phyloP scores from a whole-genome alignment of 2,113 vertebrate genomes.

The Brachypteracias leptosomus region DNA sequence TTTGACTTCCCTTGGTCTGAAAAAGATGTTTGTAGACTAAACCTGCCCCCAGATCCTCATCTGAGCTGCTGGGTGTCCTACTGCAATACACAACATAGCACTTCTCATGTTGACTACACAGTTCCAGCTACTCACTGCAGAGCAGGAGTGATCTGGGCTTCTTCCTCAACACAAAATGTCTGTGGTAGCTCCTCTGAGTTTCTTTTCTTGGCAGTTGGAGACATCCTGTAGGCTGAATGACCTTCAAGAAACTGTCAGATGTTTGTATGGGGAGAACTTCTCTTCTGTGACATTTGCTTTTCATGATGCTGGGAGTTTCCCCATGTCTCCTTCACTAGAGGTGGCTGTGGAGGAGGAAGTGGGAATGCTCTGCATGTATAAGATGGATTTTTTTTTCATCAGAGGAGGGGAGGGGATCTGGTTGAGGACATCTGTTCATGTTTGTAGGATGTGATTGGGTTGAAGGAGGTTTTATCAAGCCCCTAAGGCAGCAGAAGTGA shows the following conservation, averaged over 20 bases:
- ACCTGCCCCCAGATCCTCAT: no score
- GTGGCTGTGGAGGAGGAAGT: not conserved
- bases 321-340: not conserved
- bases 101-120: not conserved
- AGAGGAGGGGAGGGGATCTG: not conserved
- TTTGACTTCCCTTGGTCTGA: not conserved
- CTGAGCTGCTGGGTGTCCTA: not conserved
- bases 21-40: not conserved
- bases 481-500: not conserved
- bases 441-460: not conserved
- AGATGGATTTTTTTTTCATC: not conserved
- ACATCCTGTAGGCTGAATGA: accelerated
- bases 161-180: not conserved
- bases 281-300: not conserved
- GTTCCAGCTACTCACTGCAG: not conserved
- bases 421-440: not conserved
- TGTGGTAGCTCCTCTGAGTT: not conserved
- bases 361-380: not conserved
- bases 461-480: not conserved
- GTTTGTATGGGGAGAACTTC: not conserved
- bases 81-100: not conserved
- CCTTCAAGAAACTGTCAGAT: not conserved
- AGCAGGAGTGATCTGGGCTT: not conserved
- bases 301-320: not conserved
- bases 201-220: not conserved